Base-by-base conservation (phyloP, 2,888 invertebrate species). In the Drosophila multiciliata region DNA sequence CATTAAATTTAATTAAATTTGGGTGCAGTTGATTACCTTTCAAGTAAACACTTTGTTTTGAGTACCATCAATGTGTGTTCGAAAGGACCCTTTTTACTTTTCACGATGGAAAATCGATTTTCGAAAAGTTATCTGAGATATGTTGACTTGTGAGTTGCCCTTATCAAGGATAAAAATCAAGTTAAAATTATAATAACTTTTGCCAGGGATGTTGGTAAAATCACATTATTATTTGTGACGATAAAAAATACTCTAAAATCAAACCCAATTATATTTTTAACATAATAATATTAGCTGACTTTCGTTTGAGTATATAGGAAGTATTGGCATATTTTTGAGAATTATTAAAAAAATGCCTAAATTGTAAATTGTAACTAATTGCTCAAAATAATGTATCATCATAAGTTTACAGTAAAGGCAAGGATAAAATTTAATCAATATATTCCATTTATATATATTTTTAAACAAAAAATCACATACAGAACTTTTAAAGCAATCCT, bases 401-500 rank as follows among this genome's bases (percentile, higher is more conserved):
- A 42, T 20, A 6, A 36, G 15, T 36, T 36, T 36, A 6, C 36
- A 36, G 36, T 15, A 36, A 36, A 15, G 33, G 4, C 33, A 33
- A 33, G 4, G 7, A 36, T 15, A 12, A 6, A 11, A 11, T 1
- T 1, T 29, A 29, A 0, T 29, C 7, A 29, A 29, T 29, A 7
- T 17, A 8, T 17, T 8, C 38, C 7, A 38, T 2, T 4, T 17
- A 32, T 1, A 15, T 17, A 20, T 5, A 20, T 32, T 20, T 42
- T 35, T 32, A 32, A 26, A 45, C 58, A 38, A 36, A 45, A 38
- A 36, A 45, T 45, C 45, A 54, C 60, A 60, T 52, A 26, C 36
- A 67, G 52, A 77, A 83, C 70, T 77, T 62, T 50, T 64, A 26
- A 57, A 80, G 42, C 57, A 49, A 73, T 61, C 76, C 66, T 45